Percentiles rank a stretch among this genome's conserved stretches.
phyloP scores from a whole-genome alignment of 1,140 invertebrate species.

The Idris sp. region DNA sequence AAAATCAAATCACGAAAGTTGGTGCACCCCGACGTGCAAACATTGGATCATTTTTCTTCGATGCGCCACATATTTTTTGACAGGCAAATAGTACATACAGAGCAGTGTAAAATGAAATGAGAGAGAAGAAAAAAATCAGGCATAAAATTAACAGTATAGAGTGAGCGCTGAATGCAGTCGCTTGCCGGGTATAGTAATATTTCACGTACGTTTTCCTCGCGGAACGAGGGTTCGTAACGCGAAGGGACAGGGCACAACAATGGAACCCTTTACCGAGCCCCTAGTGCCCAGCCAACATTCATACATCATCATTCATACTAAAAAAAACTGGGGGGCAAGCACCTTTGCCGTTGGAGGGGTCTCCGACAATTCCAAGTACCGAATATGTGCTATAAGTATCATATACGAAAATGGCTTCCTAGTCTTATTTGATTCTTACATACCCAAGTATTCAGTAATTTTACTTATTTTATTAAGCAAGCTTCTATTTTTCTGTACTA shows the following conservation, averaged over 20 bases:
- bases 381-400: conserved; percentile 37
- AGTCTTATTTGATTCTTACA: not conserved
- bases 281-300: conserved; percentile 76
- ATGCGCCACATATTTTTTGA: conserved; percentile 47
- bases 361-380: conserved; percentile 44
- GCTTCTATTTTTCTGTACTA: no score
- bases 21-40: not conserved
- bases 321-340: conserved; percentile 65
- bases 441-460: no score
- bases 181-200: conserved; percentile 73
- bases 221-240: conserved; percentile 64
- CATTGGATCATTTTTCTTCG: conserved; percentile 42
- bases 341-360: conserved; percentile 58
- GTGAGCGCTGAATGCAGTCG: conserved; percentile 68
- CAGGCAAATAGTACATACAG: conserved; percentile 29
- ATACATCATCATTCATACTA: conserved; percentile 78
- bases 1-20: not conserved
- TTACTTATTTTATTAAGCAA: no score
- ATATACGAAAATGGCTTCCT: conserved; percentile 43
- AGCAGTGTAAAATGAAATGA: conserved; percentile 40
- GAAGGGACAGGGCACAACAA: conserved; percentile 71
- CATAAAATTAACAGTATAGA: conserved; percentile 77
- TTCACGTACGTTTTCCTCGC: conserved; percentile 70
- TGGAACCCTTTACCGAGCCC: conserved; percentile 77
- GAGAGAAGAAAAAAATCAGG: conserved; percentile 70